Conservation (phyloP, 2,888 invertebrate genomes). For the Amphiduros pacificus region DNA sequence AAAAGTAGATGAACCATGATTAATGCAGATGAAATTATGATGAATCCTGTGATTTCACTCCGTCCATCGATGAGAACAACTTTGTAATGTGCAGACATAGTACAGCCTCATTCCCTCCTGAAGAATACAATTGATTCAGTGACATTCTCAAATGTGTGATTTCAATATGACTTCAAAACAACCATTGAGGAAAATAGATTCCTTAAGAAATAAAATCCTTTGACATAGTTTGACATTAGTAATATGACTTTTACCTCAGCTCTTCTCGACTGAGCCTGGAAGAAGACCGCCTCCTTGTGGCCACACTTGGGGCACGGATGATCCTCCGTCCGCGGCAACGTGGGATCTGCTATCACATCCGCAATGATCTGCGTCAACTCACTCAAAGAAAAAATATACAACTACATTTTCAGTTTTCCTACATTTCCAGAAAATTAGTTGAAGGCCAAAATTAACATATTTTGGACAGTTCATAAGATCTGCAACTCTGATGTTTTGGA, state of each 20-base stretch:
- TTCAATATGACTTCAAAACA: not conserved
- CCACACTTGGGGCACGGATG: slow-evolving; percentile 97
- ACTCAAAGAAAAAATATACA: slow-evolving; percentile 62
- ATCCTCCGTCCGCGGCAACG: slow-evolving; percentile 94
- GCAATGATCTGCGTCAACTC: slow-evolving; percentile 98
- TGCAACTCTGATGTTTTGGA: too few relatives aligned
- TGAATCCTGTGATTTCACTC: slow-evolving; percentile 73
- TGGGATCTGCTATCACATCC: slow-evolving; percentile 97
- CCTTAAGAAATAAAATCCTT: too few relatives aligned
- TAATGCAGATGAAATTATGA: too few relatives aligned
- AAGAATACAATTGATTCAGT: slow-evolving; percentile 33
- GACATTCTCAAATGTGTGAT: not conserved
- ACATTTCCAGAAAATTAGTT: too few relatives aligned
- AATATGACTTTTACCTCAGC: slow-evolving; percentile 72
- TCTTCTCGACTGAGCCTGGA: slow-evolving; percentile 93
- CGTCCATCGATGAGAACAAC: slow-evolving; percentile 94
- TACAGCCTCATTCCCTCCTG: slow-evolving; percentile 95
- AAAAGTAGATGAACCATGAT: too few relatives aligned
- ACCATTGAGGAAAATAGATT: not conserved
- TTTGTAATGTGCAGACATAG: slow-evolving; percentile 90
- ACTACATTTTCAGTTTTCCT: too few relatives aligned
- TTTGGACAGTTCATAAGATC: too few relatives aligned
- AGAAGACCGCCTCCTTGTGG: slow-evolving; percentile 96
- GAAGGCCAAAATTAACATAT: too few relatives aligned
- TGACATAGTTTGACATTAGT: not conserved